Base-by-base conservation (phyloP, 2,113 vertebrate genomes). In the Emydocephalus ijimae region DNA sequence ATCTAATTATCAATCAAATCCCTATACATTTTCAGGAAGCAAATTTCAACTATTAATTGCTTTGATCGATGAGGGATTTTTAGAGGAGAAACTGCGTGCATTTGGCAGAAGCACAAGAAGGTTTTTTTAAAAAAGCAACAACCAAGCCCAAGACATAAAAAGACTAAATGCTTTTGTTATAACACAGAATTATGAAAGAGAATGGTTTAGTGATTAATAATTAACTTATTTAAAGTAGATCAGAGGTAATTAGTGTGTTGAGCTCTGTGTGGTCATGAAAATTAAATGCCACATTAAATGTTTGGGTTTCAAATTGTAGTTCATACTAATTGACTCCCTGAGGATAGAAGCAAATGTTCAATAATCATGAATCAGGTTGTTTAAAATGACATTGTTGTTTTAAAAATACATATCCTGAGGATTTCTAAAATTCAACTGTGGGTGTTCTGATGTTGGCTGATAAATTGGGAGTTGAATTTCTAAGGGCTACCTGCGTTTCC, bases 1-100 rank as follows among this genome's bases (percentile, higher is more conserved):
- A 86, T 11, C 4, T 94, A 93, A 95, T 95, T 92, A 93, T 81
- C 59, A 94, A 93, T 91, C 74, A 94, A 96, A 93, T 93, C 14
- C n/a, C 3, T 85, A 43, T 64, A 14, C 0, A 23, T 69, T 91
- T 87, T 89, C 3, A 90, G 89, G 90, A 54, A 93, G 54, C 11
- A 94, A 94, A 56, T 93, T 89, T 48, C 52, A 94, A 23, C 7
- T 21, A 94, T 91, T 93, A 93, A 93, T 93, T 95, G 18, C 29
- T 64, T 92, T 93, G 85, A 93, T 92, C 93, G 95, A 91, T 15
- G 0, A 88, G 81, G 1, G 86, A 43, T 48, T 91, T 87, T 95
- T 93, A 90, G 92, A 93, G 54, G 57, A 11, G 85, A 90, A 69
- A 54, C 57, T 24, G 2, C 87, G 48, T 2, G 55, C 1, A 50